A percentile compares a stretch with the other conserved stretches of the same genome.
These are phyloP conservation scores for Natrix natrix DNA, from an alignment of 2,797 vertebrate genomes.

Conservation along the genomic window DNA sequence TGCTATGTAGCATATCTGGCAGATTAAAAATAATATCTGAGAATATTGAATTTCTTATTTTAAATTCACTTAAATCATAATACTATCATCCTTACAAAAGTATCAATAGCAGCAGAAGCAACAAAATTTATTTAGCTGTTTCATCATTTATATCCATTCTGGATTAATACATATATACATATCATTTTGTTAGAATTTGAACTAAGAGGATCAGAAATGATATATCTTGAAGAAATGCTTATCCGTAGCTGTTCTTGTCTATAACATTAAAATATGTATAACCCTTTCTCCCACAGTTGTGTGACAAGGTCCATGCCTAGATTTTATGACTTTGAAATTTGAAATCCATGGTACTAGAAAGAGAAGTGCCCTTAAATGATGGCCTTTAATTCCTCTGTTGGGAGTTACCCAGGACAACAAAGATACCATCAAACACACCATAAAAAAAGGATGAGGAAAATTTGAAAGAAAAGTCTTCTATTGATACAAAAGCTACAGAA, in stretches of 20 bases:
- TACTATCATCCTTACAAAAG: neutral
- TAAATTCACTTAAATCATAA: neutral
- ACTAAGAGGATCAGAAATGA: neutral
- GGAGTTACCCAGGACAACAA: constrained; percentile 28
- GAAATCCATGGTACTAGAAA: constrained; percentile 33
- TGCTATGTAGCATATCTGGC: neutral
- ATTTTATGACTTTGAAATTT: constrained; percentile 41
- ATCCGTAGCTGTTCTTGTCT: constrained; percentile 26
- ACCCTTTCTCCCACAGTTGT: constrained; percentile 22
- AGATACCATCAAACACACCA: constrained; percentile 10
- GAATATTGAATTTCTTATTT: constrained; percentile 2
- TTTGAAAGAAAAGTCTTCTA: constrained; percentile 38
- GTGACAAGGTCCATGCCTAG: constrained; percentile 30
- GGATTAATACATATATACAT: neutral
- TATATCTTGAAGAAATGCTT: constrained; percentile 12
- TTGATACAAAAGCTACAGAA: constrained; percentile 41
- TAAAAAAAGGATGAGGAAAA: constrained; percentile 35
- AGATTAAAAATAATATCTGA: neutral
- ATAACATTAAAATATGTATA: constrained; percentile 45
- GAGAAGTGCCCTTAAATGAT: constrained; percentile 13
- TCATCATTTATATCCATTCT: neutral
- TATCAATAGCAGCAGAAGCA: neutral
- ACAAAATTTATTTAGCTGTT: neutral
- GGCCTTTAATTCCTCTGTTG: constrained; percentile 23
- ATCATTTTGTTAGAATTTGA: neutral